phyloP scores from a whole-genome alignment of 2,113 vertebrate species.

The Trogon melanurus region DNA sequence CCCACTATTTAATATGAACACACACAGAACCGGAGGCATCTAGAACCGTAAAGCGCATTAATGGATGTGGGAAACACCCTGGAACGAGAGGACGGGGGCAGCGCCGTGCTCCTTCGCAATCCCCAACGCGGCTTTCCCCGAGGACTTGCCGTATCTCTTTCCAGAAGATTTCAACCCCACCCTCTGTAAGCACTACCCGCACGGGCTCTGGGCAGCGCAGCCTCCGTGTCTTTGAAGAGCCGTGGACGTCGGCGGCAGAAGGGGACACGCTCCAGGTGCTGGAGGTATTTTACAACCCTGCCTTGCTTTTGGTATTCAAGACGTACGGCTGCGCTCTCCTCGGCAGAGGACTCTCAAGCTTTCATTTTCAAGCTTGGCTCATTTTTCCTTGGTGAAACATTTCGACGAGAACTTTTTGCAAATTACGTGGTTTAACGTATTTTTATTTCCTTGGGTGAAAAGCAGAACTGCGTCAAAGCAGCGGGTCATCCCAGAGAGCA shows the following conservation, averaged over 20 bases:
- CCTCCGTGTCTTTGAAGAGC: not conserved
- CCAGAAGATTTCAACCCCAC: not conserved
- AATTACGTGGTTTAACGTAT: not conserved
- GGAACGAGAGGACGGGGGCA: rapidly evolving
- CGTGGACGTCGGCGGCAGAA: not conserved
- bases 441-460: not conserved
- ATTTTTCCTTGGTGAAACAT: not conserved
- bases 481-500: not conserved
- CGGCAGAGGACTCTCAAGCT: not conserved
- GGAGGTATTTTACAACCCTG: not conserved
- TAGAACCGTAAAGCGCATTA: not conserved
- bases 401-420: not conserved
- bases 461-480: not conserved
- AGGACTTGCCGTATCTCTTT: not conserved
- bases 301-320: not conserved
- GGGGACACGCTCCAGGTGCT: not conserved
- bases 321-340: not conserved
- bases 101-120: rapidly evolving
- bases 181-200: not conserved
- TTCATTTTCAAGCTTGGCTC: not conserved
- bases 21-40: not conserved
- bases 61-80: not conserved
- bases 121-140: rapidly evolving
- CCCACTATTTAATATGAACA: not conserved
- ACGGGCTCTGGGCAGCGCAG: not conserved